phyloP scores from a whole-genome alignment of 1,140 invertebrate species.

The Ptiloglossa arizonensis region DNA sequence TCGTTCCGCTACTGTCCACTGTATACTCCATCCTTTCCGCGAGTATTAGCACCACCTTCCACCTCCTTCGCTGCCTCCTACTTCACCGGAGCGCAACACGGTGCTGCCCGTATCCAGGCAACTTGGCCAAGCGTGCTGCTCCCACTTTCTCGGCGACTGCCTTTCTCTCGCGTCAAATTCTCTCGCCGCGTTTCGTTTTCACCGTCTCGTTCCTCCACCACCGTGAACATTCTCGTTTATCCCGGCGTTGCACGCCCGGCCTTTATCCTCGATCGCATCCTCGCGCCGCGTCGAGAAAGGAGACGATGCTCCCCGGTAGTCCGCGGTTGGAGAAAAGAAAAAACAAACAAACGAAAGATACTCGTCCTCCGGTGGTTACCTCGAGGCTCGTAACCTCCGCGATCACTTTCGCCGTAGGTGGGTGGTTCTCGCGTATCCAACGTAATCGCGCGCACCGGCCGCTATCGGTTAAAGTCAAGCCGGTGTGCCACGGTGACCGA shows the following conservation, averaged over 20 bases:
- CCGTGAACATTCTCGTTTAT: slow-evolving; percentile 30
- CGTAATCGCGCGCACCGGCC: slow-evolving; percentile 30
- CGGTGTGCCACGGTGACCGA: neutral
- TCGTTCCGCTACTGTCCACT: slow-evolving; percentile 59
- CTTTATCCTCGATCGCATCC: neutral
- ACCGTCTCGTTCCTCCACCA: neutral
- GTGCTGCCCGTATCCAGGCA: slow-evolving; percentile 64
- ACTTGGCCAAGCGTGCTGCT: slow-evolving; percentile 63
- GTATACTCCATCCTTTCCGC: slow-evolving; percentile 59
- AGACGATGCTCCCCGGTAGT: neutral
- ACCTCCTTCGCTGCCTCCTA: slow-evolving; percentile 58
- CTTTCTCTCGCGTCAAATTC: slow-evolving; percentile 34
- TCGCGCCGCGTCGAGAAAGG: too few species aligned
- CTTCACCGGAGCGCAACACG: slow-evolving; percentile 66
- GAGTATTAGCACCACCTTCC: slow-evolving; percentile 55
- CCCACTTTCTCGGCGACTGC: slow-evolving; percentile 45
- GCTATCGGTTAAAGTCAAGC: slow-evolving; percentile 4
- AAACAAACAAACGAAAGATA: too few species aligned
- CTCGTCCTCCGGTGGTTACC: slow-evolving; percentile 19
- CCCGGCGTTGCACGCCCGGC: too few species aligned
- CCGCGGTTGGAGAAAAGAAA: neutral
- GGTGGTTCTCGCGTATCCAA: slow-evolving; percentile 2
- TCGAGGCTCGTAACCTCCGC: neutral
- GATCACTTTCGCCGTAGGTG: neutral
- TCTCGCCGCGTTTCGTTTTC: slow-evolving; percentile 17